These are phyloP conservation scores for Pissodes strobi DNA, from an alignment of 1,140 invertebrate genomes.

Conservation along the genomic window DNA sequence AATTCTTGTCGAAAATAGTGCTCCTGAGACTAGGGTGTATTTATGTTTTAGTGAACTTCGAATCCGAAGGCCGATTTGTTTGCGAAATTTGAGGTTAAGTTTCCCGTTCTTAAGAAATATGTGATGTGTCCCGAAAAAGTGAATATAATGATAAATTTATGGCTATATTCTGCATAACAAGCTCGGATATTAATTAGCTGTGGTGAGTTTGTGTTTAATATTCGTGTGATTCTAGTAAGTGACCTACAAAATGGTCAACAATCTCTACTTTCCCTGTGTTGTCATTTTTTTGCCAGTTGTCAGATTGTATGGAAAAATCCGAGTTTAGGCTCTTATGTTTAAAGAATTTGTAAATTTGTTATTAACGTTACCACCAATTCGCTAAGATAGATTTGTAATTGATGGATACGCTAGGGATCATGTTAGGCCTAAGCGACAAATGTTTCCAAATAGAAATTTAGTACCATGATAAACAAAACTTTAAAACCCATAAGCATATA, in stretches of 20 bases:
- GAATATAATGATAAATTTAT: constrained; percentile 2
- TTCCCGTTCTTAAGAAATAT: constrained; percentile 3
- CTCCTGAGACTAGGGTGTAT: background rate
- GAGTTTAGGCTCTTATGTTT: no score
- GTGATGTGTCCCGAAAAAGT: constrained; percentile 23
- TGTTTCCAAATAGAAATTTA: no score
- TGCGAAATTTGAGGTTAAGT: constrained; percentile 28
- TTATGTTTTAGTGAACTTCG: background rate
- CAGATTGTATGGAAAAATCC: no score
- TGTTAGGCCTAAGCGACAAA: no score
- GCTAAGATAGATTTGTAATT: no score
- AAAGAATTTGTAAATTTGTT: no score
- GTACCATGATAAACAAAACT: no score
- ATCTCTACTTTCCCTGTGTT: constrained; percentile 32
- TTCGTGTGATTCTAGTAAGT: background rate
- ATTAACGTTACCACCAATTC: no score
- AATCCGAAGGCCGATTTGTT: background rate
- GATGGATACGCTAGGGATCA: no score
- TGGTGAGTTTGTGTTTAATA: background rate
- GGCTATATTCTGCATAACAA: background rate
- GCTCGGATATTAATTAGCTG: background rate
- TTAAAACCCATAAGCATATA: no score
- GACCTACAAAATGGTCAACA: constrained; percentile 32
- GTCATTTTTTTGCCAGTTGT: constrained; percentile 33
- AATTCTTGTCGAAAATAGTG: background rate